Conservation (phyloP, 2,113 vertebrate species). For the Lamprotornis superbus region DNA sequence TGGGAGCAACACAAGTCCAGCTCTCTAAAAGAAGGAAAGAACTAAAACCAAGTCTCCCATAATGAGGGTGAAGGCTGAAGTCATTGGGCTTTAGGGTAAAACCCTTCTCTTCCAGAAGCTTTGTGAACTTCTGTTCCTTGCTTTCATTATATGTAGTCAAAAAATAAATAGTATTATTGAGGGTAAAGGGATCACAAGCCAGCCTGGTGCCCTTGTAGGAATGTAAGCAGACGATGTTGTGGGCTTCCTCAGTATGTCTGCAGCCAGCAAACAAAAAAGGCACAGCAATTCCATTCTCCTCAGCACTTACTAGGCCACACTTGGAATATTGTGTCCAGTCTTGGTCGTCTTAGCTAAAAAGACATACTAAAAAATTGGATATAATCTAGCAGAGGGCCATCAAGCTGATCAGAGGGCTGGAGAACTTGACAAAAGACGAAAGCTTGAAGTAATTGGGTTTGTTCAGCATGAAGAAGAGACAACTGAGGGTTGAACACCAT, state of each 20-base stretch:
- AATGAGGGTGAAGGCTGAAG: not conserved
- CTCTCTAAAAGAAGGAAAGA: constrained; percentile 4
- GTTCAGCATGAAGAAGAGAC: not conserved
- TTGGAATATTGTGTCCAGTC: not conserved
- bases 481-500: not conserved
- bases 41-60: not conserved
- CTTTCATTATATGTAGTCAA: not conserved
- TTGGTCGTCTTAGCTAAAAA: not conserved
- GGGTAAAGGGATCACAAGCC: not conserved
- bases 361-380: not conserved
- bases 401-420: not conserved
- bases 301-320: not conserved
- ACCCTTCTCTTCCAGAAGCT: not conserved
- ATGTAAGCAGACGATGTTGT: not conserved
- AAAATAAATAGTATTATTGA: not conserved
- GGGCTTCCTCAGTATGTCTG: not conserved
- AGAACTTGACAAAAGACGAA: not conserved
- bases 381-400: not conserved
- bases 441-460: not conserved
- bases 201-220: not conserved
- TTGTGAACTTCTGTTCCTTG: not conserved
- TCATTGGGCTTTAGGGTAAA: not conserved
- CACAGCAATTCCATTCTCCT: not conserved
- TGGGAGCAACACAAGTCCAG: not conserved
- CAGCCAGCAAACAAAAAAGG: not conserved